Base-by-base conservation (phyloP, 2,113 vertebrate species). In the Narcine bancroftii region DNA sequence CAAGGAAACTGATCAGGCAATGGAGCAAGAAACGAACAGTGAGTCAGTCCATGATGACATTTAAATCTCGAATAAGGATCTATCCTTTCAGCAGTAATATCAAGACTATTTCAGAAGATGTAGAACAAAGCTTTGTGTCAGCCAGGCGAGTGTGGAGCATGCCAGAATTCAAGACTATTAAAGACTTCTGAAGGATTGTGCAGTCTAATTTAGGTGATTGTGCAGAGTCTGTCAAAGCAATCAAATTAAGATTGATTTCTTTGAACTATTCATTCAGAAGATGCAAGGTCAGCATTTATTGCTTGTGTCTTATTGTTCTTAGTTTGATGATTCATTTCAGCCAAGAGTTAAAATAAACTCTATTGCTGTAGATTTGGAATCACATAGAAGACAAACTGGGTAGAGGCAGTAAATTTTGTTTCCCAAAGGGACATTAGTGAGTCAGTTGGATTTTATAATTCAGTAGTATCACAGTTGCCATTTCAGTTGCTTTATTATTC, bases 41-140 rank as follows among this genome's bases (percentile, higher is more conserved):
- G 94, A 97, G 96, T 95, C 93, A 96, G 93, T 98, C 97, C 47
- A 95, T 98, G 92, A 93, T 96, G 72, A 96, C 96, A 6, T 98
- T 99, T 94, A 96, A 95, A 94, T 96, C 97, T 29, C 96, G 98
- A 6, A 95, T 97, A 93, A 97, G 96, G 95, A 98, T 99, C 94
- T 97, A 96, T 79, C 99, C 98, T 0, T 98, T 98, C 56, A 96
- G 97, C 92, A 98, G 97, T 94, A 94, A 96, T 77, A 98, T 99
- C 92, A 97, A 96, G 93, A 99, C 99, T 24, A 97, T 99, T 94
- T 98, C 98, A 0, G 97, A 97, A 94, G 97, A 99, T 0, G 98
- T 99, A 93, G 98, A 99, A 94, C 95, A 95, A 76, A 97, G 95
- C 81, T 94, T 77, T 42, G 96, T 94, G 42, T 94, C 92, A 6